Percentiles rank a stretch among this genome's conserved stretches.
phyloP scores from a whole-genome alignment of 2,888 invertebrate genomes.

The Neocrepidodera transversa region DNA sequence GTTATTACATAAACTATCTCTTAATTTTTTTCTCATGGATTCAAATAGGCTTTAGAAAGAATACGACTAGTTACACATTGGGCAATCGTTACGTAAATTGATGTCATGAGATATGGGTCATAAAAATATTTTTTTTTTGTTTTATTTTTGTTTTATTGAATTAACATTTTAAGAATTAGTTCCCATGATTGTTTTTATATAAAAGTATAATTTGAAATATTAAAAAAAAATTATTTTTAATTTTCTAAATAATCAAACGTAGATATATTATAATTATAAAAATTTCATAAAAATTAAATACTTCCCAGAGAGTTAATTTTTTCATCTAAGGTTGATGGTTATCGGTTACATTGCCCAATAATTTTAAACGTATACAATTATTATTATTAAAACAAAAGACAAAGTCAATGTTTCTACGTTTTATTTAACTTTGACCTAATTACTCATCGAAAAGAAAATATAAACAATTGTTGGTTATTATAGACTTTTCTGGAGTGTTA shows the following conservation, averaged over 20 bases:
- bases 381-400: conserved; percentile 23
- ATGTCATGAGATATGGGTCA: conserved; percentile 8
- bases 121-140: conserved; percentile 4
- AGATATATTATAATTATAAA: background rate
- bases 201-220: no score
- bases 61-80: background rate
- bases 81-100: conserved; percentile 4
- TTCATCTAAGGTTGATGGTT: conserved; percentile 8
- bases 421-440: conserved; percentile 16
- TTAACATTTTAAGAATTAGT: no score
- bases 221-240: no score
- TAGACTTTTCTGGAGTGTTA: background rate
- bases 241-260: background rate
- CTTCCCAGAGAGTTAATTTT: background rate
- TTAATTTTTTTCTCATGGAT: conserved; percentile 16
- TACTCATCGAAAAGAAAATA: background rate
- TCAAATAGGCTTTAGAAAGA: background rate
- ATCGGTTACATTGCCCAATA: conserved; percentile 8
- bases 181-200: no score
- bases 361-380: conserved; percentile 10
- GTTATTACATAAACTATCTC: conserved; percentile 11
- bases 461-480: background rate
- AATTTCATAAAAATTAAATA: conserved; percentile 5
- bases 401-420: conserved; percentile 22
- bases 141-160: background rate